Evolutionary conservation across 2,113 vertebrate genomes (phyloP).

Genomic region (Crypturellus undulatus): DNA sequence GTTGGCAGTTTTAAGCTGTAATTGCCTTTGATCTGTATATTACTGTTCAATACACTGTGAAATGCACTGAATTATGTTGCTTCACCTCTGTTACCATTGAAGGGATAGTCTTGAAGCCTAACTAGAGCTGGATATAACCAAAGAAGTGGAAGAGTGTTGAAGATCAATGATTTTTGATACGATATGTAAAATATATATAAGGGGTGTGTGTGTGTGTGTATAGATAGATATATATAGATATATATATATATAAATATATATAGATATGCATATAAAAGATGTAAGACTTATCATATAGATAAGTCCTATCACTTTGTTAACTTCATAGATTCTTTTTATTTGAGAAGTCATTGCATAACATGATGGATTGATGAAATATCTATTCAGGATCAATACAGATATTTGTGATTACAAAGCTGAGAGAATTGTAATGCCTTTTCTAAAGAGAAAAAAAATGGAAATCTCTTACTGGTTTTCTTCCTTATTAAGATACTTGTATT

Average conservation of each 20-base stretch:
- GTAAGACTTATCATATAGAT: neutral
- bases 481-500: neutral
- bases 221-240: no score
- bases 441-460: neutral
- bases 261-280: no score
- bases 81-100: neutral
- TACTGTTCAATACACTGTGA: neutral
- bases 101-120: neutral
- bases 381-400: neutral
- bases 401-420: neutral
- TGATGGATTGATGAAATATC: neutral
- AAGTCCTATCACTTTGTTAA: neutral
- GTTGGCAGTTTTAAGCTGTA: neutral
- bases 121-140: neutral
- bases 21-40: neutral
- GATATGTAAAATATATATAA: no score
- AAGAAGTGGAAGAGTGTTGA: neutral
- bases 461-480: neutral
- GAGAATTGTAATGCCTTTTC: neutral
- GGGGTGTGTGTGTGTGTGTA: no score
- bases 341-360: neutral
- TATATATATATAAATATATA: no score
- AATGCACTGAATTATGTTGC: neutral
- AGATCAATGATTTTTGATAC: neutral
- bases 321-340: neutral